Evolutionary conservation across 2,797 vertebrate genomes (phyloP).

Genomic region (Schizothorax lantsangensis): DNA sequence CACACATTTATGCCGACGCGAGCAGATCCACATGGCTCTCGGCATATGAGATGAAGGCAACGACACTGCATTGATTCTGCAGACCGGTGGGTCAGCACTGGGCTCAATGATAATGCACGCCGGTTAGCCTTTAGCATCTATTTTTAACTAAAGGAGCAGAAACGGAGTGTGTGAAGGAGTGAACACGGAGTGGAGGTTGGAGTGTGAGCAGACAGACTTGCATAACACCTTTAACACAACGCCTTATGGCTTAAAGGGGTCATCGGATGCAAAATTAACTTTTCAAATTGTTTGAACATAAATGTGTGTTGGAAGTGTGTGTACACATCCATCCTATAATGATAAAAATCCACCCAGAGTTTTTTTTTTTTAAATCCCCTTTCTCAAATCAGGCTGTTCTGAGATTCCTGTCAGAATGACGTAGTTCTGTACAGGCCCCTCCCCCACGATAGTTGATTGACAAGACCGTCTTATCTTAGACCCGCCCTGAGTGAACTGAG

Average conservation of each 20-base stretch:
- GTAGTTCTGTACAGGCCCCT: too few relatives aligned
- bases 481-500: too few relatives aligned
- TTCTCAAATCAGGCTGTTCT: too few relatives aligned
- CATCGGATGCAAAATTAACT: too few relatives aligned
- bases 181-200: slow-evolving; percentile 27
- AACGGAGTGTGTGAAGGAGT: slow-evolving; percentile 2
- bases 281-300: too few relatives aligned
- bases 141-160: slow-evolving; percentile 44
- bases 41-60: slow-evolving; percentile 1
- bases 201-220: slow-evolving; percentile 42
- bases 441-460: too few relatives aligned
- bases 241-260: slow-evolving; percentile 8
- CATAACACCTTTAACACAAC: slow-evolving; percentile 27
- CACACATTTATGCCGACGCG: neutral
- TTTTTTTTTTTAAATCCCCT: too few relatives aligned
- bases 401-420: too few relatives aligned
- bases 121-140: slow-evolving; percentile 41
- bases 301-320: too few relatives aligned
- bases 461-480: too few relatives aligned
- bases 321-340: too few relatives aligned
- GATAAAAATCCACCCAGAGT: too few relatives aligned
- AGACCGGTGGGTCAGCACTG: slow-evolving; percentile 8
- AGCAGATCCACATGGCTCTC: neutral
- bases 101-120: slow-evolving; percentile 40
- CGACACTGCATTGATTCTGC: neutral